Percentiles rank a stretch among this genome's conserved stretches.
Evolutionary conservation across 92 coral and sea anemone genomes (phyloP).

Genomic region (Heliopora coerulea): DNA sequence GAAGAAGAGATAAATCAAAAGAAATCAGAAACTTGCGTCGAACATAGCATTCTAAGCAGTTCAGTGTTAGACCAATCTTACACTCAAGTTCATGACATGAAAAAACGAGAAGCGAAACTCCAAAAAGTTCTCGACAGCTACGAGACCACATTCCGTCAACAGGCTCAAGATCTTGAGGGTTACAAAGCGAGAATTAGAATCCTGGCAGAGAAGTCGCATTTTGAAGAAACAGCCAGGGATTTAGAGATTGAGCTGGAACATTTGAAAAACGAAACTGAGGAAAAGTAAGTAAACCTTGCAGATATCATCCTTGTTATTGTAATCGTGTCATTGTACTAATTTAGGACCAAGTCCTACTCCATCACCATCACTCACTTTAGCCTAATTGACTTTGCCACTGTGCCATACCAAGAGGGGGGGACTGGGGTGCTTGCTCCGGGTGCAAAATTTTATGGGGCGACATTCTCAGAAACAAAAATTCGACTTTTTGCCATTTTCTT

Average conservation of each 20-base stretch:
- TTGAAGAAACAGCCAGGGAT: slow-evolving; percentile 18
- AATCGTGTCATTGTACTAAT: no score
- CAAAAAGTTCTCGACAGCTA: slow-evolving; percentile 38
- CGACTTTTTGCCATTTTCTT: no score
- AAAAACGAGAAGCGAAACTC: slow-evolving; percentile 27
- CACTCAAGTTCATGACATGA: slow-evolving; percentile 28
- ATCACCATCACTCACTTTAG: no score
- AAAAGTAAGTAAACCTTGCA: slow-evolving; percentile 34
- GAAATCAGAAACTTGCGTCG: slow-evolving; percentile 10
- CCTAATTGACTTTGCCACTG: no score
- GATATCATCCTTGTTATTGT: no score
- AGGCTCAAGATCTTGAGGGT: slow-evolving; percentile 32
- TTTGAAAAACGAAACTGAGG: slow-evolving; percentile 8
- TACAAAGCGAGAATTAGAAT: slow-evolving; percentile 24
- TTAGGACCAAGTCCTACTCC: no score
- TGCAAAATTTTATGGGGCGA: no score
- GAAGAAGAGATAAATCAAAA: neutral
- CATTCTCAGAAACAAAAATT: no score
- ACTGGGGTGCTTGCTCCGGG: no score
- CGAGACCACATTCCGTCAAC: slow-evolving; percentile 24
- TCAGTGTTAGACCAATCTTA: slow-evolving; percentile 33
- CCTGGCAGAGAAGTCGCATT: slow-evolving; percentile 22
- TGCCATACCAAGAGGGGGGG: no score
- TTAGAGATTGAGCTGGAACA: slow-evolving; percentile 20
- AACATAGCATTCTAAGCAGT: neutral